Evolutionary conservation across 2,888 invertebrate genomes (phyloP).

Genomic region (Bruchidius siliquastri): DNA sequence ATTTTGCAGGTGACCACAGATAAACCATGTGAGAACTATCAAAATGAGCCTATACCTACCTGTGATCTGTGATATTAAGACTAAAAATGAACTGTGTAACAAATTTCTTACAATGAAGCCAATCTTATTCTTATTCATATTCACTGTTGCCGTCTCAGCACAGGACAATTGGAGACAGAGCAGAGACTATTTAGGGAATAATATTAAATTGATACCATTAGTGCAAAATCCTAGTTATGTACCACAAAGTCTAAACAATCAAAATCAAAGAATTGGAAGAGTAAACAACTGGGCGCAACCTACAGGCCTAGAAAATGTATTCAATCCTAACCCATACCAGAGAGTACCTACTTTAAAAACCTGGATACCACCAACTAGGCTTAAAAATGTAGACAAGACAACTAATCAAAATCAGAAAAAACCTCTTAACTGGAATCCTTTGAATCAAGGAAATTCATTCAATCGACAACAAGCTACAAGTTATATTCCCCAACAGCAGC

Average conservation of each 20-base stretch:
- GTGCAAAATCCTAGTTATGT: neutral
- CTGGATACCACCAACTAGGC: neutral
- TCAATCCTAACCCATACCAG: neutral
- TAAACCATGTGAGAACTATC: neutral
- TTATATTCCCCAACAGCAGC: neutral
- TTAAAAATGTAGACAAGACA: neutral
- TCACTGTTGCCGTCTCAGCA: neutral
- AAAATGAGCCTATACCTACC: neutral
- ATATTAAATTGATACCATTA: neutral
- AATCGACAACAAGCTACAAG: neutral
- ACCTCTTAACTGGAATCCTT: neutral
- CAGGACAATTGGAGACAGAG: neutral
- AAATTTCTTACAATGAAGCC: neutral
- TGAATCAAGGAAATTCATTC: neutral
- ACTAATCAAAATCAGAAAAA: neutral
- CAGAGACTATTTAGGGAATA: neutral
- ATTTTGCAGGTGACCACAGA: neutral
- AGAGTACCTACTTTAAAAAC: neutral
- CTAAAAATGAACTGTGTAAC: neutral
- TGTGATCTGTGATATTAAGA: neutral
- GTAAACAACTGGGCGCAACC: neutral
- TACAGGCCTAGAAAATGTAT: neutral
- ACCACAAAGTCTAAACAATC: neutral
- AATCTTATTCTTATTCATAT: neutral
- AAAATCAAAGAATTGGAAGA: neutral